Evolutionary conservation across 1,140 invertebrate genomes (phyloP), one percentile per base, ranked within the genome.

Genomic region (Galleria mellonella): DNA sequence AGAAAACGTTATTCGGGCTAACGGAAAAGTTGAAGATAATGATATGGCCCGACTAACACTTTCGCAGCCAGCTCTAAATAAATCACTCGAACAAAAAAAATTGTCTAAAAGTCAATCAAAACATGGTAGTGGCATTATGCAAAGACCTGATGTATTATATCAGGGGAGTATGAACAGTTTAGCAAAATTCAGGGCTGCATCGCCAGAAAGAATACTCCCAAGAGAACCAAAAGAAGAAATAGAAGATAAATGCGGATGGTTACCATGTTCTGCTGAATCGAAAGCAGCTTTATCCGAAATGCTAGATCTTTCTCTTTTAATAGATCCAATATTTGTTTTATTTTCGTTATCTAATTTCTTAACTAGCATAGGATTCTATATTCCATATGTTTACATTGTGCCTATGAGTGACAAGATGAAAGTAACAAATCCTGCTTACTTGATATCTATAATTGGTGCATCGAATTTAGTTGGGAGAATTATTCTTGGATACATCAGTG

Each of bases 351-450:
- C 96, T 14, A 99, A 99, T 83, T 97, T 99, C 73, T 92, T 96
- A 64, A 99, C 97, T 5, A 97, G 94, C 71, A 94, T 99, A 58
- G 97, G 97, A 27, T 99, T 98, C 88, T 97, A 98, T 78, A 92
- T 98, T 63, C 97, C 97, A 43, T 95, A 97, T 86, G 89, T 98
- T 53, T 96, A 94, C 79, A 89, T 95, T 31, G 90, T 91, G 47
- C 87, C 91, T 33, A 89, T 91, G 78, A 91, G 92, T 2, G 82
- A 90, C 41, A 72, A 88, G 6, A 58, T 91, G 33, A 83, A 84
- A 0, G 88, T 96, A 9, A 53, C 79, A 72, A 88, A 53, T 76
- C 89, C 38, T 57, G 89, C 37, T 88, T 92, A 90, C 59, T 83
- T 97, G 41, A 83, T 97, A 31, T 88, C 93, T 14, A 88, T 94